phyloP scores from a whole-genome alignment of 2,113 vertebrate genomes.

The Motacilla alba region DNA sequence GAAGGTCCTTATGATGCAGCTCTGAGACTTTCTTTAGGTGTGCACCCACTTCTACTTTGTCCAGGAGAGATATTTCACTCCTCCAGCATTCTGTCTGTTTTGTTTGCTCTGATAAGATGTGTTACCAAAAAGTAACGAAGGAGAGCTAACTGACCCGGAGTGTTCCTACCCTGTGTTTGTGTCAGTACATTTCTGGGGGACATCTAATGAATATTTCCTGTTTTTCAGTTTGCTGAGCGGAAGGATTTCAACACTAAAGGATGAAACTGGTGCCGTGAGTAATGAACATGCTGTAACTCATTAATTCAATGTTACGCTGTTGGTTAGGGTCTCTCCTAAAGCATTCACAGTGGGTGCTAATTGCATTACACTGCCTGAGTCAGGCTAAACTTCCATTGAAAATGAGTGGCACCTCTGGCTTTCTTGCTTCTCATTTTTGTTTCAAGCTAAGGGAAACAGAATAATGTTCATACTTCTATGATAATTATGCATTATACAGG shows the following conservation, averaged over 20 bases:
- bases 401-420: background rate
- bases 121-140: background rate
- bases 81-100: background rate
- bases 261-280: slow-evolving; percentile 99
- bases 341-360: background rate
- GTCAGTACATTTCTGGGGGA: background rate
- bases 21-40: background rate
- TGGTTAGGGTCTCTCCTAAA: background rate
- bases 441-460: background rate
- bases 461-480: background rate
- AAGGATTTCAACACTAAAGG: slow-evolving; percentile 96
- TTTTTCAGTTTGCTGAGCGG: slow-evolving; percentile 93
- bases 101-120: background rate
- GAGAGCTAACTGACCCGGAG: background rate
- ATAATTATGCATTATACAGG: background rate
- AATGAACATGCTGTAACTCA: background rate
- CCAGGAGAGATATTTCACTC: background rate
- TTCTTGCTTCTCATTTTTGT: background rate
- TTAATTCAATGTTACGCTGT: background rate
- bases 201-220: slow-evolving; percentile 29
- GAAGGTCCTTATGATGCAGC: background rate
- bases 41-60: background rate
- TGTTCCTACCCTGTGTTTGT: background rate
- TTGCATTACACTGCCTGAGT: background rate
- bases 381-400: background rate